These are phyloP conservation scores for Drosophila cardini DNA, from an alignment of 1,140 invertebrate genomes.

Conservation along the genomic window DNA sequence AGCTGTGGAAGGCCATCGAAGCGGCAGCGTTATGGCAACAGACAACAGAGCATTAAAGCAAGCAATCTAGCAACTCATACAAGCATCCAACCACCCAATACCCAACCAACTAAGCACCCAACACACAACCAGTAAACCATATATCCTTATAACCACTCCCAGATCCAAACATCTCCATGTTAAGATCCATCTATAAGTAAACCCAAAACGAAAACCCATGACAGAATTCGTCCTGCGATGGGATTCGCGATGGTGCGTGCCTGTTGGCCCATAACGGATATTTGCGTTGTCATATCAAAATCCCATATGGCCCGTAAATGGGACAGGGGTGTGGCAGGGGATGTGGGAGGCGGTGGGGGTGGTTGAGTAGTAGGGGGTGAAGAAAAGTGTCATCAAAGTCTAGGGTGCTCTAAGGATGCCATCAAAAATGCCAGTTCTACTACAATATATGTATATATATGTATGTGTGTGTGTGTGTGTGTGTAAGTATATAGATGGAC, in stretches of 20 bases:
- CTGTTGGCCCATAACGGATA: constrained; percentile 77
- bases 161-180: background rate
- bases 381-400: constrained; percentile 77
- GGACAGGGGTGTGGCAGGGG: background rate
- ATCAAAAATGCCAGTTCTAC: constrained; percentile 44
- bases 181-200: constrained; percentile 10
- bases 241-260: constrained; percentile 66
- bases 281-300: constrained; percentile 84
- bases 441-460: constrained; percentile 16
- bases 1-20: background rate
- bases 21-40: constrained; percentile 35
- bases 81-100: background rate
- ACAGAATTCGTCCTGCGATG: background rate
- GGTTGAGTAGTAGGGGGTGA: constrained; percentile 22
- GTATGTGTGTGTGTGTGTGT: constrained; percentile 14
- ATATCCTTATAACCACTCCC: background rate
- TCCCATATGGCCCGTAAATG: constrained; percentile 83
- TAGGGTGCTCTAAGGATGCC: constrained; percentile 53
- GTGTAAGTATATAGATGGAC: constrained; percentile 30
- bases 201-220: constrained; percentile 22
- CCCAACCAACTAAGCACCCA: background rate
- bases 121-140: constrained; percentile 9
- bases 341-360: background rate
- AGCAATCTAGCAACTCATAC: background rate
- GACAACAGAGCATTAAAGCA: background rate